phyloP scores from a whole-genome alignment of 2,888 invertebrate species.

The Branchellion lobata region DNA sequence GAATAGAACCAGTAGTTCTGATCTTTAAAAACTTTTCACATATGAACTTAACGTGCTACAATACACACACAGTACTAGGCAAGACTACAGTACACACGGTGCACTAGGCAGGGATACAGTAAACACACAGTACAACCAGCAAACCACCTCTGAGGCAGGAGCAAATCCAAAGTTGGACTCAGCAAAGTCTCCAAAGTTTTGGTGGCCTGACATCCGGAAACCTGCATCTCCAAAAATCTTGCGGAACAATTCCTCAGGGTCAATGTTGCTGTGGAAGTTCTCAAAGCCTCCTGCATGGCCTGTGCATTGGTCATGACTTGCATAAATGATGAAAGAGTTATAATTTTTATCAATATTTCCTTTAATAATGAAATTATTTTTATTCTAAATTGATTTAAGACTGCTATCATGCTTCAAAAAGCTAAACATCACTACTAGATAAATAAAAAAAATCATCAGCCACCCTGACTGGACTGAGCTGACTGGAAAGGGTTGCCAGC shows the following conservation, averaged over 20 bases:
- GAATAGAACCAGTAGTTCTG: no score
- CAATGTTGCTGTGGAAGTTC: constrained; percentile 69
- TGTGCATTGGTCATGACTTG: neutral
- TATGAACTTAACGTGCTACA: no score
- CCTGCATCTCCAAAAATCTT: constrained; percentile 76
- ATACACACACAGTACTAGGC: no score
- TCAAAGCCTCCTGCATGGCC: constrained; percentile 49
- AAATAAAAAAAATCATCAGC: neutral
- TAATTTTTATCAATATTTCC: no score
- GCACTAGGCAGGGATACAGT: no score
- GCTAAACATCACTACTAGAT: neutral
- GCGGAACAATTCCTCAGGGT: constrained; percentile 93
- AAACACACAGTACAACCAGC: no score
- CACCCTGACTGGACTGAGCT: neutral
- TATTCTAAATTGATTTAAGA: no score
- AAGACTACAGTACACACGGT: no score
- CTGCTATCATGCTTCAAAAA: no score
- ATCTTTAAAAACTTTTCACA: no score
- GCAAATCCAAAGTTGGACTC: constrained; percentile 88
- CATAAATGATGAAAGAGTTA: neutral
- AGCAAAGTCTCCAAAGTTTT: constrained; percentile 77
- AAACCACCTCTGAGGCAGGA: constrained; percentile 78
- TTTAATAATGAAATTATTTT: no score
- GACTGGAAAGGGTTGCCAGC: constrained; percentile 48
- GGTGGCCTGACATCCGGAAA: constrained; percentile 67